A percentile compares a stretch with the other conserved stretches of the same genome.
These are phyloP conservation scores for Enteromius radiatus DNA, from an alignment of 2,797 vertebrate genomes.

Conservation along the genomic window DNA sequence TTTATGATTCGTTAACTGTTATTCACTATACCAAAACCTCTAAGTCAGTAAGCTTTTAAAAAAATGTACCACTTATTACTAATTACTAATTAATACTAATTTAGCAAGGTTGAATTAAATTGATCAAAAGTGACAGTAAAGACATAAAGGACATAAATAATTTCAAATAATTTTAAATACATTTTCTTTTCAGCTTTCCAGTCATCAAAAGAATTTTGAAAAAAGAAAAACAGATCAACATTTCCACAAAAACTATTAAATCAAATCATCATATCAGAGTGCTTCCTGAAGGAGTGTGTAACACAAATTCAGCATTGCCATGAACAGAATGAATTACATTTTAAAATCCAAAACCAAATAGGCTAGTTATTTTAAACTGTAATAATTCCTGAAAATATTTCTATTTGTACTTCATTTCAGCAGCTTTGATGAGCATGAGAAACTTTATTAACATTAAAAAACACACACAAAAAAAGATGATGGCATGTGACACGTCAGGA, in stretches of 20 bases:
- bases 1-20: neutral
- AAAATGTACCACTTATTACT: neutral
- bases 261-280: neutral
- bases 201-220: neutral
- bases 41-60: neutral
- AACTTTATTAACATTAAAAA: neutral
- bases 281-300: no score
- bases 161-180: neutral
- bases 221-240: neutral
- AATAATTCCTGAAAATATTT: neutral
- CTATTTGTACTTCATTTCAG: neutral
- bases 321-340: neutral
- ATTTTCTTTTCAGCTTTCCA: neutral
- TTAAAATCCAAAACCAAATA: neutral
- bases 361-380: neutral
- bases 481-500: neutral
- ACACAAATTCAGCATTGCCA: neutral
- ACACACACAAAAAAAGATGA: neutral
- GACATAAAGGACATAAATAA: neutral
- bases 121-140: neutral
- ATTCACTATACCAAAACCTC: neutral
- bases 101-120: neutral
- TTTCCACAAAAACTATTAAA: neutral
- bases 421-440: neutral
- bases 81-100: neutral